A percentile compares a stretch with the other conserved stretches of the same genome.
phyloP scores from a whole-genome alignment of 2,888 invertebrate species.

The Cheiracanthium punctorium region DNA sequence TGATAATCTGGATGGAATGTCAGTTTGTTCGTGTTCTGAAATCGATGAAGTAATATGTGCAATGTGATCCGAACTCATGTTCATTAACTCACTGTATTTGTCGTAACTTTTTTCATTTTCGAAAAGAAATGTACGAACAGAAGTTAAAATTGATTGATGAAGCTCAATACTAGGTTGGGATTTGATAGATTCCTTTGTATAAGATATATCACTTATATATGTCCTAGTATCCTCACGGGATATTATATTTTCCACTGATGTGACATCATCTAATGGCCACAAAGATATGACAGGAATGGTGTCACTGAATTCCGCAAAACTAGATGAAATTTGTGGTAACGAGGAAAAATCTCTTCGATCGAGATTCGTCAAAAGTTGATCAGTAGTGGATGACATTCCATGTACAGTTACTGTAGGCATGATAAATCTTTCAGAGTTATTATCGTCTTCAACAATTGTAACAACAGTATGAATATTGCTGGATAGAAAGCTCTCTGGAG shows the following conservation, averaged over 20 bases:
- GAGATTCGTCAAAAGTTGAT: background rate
- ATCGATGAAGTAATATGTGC: too few relatives aligned
- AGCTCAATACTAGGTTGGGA: background rate
- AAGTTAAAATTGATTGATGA: too few relatives aligned
- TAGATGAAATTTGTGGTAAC: background rate
- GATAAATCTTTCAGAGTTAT: conserved; percentile 17
- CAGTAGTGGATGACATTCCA: background rate
- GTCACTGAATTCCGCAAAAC: background rate
- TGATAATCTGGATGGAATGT: too few relatives aligned
- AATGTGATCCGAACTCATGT: too few relatives aligned
- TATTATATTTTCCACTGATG: background rate
- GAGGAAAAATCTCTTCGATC: background rate
- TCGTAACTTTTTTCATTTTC: too few relatives aligned
- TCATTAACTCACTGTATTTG: too few relatives aligned
- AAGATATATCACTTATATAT: background rate
- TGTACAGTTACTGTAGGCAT: conserved; percentile 25
- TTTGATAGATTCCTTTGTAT: background rate
- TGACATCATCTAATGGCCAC: background rate
- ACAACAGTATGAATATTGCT: conserved; percentile 39
- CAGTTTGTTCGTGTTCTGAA: too few relatives aligned
- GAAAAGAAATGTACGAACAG: too few relatives aligned
- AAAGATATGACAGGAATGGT: background rate
- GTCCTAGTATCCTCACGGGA: background rate
- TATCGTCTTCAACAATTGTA: conserved; percentile 35
- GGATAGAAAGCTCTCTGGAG: background rate